Evolutionary conservation across 2,888 invertebrate genomes (phyloP), one percentile per base, ranked within the genome.

Genomic region (Ectemnius cavifrons): DNA sequence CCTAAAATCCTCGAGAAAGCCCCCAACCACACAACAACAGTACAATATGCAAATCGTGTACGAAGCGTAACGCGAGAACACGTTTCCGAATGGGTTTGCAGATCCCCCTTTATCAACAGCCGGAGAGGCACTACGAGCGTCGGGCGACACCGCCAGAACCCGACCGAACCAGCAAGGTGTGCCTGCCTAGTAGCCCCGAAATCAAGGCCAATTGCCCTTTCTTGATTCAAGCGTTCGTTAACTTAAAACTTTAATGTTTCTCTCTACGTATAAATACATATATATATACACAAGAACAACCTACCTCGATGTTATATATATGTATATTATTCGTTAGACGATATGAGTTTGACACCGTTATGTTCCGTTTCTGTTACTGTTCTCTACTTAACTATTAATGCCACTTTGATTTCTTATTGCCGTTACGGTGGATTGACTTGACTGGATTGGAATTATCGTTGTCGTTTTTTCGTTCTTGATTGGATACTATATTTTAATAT

Each of bases 41-140:
- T 67, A 70, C 69, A 71, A 65, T 56, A 70, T 71, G 71, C 52
- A 75, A 62, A 72, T 74, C 58, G 75, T 75, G 47, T 85, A 86
- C 71, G 92, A 91, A 92, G 92, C 89, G 73, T 73, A 91, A 88
- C 90, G 89, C 89, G 90, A 82, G 82, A 89, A 90, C 90, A 89
- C 89, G 86, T 90, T 82, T 89, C 86, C 88, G 87, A 90, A 88
- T 90, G 90, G 90, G 88, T 90, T 90, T 90, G 91, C 92, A 93
- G 93, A 93, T 93, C 91, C 93, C 93, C 91, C 92, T 93, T 92
- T 93, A 93, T 92, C 93, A 93, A 92, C 93, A 93, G 92, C 92
- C 92, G 90, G 92, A 92, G 91, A 92, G 92, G 89, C 92, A 91
- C 90, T 91, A 91, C 90, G 91, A 91, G 91, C 90, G 91, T 85